Evolutionary conservation across 2,888 invertebrate species (phyloP).

Genomic region (Alentia gelatinosa): DNA sequence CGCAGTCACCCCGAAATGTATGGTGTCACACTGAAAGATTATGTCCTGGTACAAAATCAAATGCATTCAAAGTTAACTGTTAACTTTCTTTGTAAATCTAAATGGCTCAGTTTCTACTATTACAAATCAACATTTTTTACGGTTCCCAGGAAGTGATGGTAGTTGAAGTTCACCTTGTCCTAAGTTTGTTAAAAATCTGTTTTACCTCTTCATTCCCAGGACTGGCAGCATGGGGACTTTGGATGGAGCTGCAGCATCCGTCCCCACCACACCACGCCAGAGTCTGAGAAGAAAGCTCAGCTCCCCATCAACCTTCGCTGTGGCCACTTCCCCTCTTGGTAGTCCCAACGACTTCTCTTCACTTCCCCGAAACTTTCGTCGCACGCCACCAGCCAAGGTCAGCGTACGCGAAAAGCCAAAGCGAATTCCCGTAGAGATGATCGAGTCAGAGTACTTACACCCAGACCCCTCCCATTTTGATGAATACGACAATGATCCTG

Average conservation of each 20-base stretch:
- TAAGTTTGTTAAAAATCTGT: too few relatives aligned
- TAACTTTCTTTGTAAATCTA: too few relatives aligned
- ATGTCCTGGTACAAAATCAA: too few relatives aligned
- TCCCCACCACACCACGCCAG: not conserved
- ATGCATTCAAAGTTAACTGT: too few relatives aligned
- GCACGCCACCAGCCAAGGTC: not conserved
- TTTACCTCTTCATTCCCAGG: too few relatives aligned
- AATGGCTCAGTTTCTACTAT: too few relatives aligned
- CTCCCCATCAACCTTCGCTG: not conserved
- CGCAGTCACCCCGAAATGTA: too few relatives aligned
- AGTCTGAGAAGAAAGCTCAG: not conserved
- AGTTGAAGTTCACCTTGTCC: too few relatives aligned
- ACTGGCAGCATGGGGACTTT: not conserved
- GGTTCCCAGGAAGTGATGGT: too few relatives aligned
- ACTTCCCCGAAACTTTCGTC: constrained; percentile 10
- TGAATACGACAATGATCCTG: not conserved
- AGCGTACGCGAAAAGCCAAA: not conserved
- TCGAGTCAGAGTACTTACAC: constrained; percentile 16
- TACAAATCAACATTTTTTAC: too few relatives aligned
- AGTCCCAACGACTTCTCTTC: not conserved
- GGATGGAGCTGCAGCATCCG: not conserved
- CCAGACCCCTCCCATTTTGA: not conserved
- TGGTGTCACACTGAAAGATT: too few relatives aligned
- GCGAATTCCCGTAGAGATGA: not conserved
- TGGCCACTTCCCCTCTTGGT: not conserved